Evolutionary conservation across 1,140 invertebrate genomes (phyloP).

Genomic region (Trichogramma pretiosum): DNA sequence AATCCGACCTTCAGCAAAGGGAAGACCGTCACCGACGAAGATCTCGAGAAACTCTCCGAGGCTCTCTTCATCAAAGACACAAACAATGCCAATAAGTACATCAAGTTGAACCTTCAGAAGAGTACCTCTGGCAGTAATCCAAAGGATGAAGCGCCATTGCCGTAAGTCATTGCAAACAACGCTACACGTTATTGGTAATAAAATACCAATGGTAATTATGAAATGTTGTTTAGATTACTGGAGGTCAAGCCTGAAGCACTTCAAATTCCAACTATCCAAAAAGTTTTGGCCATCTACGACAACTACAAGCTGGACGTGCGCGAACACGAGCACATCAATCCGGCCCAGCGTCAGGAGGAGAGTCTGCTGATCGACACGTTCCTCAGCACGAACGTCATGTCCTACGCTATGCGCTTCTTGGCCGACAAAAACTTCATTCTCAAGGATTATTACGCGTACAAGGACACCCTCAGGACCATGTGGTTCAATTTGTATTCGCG

Average conservation of each 20-base stretch:
- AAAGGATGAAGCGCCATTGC: constrained; percentile 61
- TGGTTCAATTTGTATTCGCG: constrained; percentile 78
- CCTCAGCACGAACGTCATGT: constrained; percentile 55
- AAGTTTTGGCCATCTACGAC: constrained; percentile 59
- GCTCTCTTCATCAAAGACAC: constrained; percentile 59
- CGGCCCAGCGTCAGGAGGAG: constrained; percentile 53
- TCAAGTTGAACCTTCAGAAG: constrained; percentile 63
- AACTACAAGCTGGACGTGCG: constrained; percentile 68
- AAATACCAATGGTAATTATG: background rate
- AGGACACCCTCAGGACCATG: constrained; percentile 62
- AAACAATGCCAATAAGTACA: constrained; percentile 58
- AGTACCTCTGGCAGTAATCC: constrained; percentile 56
- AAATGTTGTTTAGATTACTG: constrained; percentile 47
- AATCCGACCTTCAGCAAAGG: constrained; percentile 40
- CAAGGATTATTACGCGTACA: constrained; percentile 50
- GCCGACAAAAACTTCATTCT: constrained; percentile 43
- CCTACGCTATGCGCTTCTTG: constrained; percentile 52
- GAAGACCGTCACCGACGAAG: constrained; percentile 47
- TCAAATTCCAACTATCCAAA: constrained; percentile 57
- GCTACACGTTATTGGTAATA: background rate
- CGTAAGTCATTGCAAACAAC: constrained; percentile 52
- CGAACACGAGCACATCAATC: constrained; percentile 68
- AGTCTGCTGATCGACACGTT: constrained; percentile 53
- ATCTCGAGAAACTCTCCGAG: constrained; percentile 60
- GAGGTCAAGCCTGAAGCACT: constrained; percentile 49